A percentile compares a stretch with the other conserved stretches of the same genome.
These are phyloP conservation scores for Sus scrofa DNA, from an alignment of 2,113 vertebrate species.

Conservation along the genomic window DNA sequence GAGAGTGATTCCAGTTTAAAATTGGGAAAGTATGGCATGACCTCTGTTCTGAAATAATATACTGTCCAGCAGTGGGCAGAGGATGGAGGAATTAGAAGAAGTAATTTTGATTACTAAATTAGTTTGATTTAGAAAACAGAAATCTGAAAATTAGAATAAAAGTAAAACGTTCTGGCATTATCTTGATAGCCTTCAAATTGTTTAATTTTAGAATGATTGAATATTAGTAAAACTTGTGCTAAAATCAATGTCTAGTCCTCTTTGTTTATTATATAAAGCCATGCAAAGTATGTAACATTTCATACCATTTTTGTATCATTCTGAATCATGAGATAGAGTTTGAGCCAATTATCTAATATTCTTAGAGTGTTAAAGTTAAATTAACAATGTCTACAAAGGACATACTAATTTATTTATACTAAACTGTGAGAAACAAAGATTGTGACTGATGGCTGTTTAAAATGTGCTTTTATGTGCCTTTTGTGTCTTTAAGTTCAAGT, in stretches of 20 bases:
- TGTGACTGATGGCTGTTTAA: constrained; percentile 55
- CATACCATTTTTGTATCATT: constrained; percentile 40
- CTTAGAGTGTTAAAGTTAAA: constrained; percentile 65
- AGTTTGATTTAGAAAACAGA: constrained; percentile 43
- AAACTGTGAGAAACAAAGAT: constrained; percentile 62
- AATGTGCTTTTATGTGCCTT: constrained; percentile 66
- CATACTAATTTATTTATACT: constrained; percentile 62
- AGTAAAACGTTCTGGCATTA: constrained; percentile 54
- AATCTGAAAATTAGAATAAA: constrained; percentile 23
- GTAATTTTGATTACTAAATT: neutral
- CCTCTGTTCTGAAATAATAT: neutral
- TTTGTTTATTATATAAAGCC: constrained; percentile 26
- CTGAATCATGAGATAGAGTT: constrained; percentile 37
- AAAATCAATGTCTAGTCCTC: constrained; percentile 16
- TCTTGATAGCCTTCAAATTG: constrained; percentile 44
- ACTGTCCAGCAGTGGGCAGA: accelerated
- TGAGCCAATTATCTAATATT: constrained; percentile 62
- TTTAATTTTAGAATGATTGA: constrained; percentile 63
- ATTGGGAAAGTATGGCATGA: neutral
- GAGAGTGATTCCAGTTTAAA: neutral
- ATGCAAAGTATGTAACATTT: constrained; percentile 10
- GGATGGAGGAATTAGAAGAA: neutral
- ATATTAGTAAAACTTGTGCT: constrained; percentile 17
- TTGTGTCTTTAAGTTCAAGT: constrained; percentile 48
- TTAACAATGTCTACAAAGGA: constrained; percentile 63